Evolutionary conservation across 2,888 invertebrate species (phyloP).

Genomic region (Fragum fragum): DNA sequence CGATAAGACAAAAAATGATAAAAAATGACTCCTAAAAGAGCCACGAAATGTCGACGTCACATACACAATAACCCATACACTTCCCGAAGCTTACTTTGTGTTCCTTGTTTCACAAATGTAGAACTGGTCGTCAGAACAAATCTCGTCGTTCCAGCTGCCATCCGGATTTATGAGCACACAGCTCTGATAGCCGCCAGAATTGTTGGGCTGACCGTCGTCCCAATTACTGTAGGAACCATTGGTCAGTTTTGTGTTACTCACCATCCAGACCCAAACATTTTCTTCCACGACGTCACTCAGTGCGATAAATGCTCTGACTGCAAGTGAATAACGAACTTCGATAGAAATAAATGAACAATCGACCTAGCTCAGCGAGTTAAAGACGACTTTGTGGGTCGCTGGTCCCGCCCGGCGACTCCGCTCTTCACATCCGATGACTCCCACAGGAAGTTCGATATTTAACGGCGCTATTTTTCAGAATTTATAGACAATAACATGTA

Average conservation of each 20-base stretch:
- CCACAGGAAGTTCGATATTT: too few species aligned
- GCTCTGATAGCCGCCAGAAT: background rate
- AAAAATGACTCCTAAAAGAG: too few species aligned
- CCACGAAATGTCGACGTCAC: too few species aligned
- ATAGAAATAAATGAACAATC: background rate
- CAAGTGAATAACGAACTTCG: background rate
- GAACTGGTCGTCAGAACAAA: background rate
- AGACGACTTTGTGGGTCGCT: background rate
- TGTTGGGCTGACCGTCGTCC: conserved; percentile 17
- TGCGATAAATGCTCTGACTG: background rate
- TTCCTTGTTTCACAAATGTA: background rate
- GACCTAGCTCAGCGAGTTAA: background rate
- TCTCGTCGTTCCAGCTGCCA: background rate
- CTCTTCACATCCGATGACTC: too few species aligned
- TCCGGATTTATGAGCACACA: background rate
- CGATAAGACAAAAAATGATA: too few species aligned
- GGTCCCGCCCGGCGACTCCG: too few species aligned
- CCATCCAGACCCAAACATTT: conserved; percentile 32
- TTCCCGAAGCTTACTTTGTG: background rate
- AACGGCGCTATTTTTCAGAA: too few species aligned
- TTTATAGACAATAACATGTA: too few species aligned
- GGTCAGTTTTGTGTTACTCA: conserved; percentile 5
- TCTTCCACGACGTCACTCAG: conserved; percentile 23
- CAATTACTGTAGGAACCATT: conserved; percentile 16
- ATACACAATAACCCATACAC: too few species aligned